Evolutionary conservation across 2,888 invertebrate genomes (phyloP), one percentile per base, ranked within the genome.

Genomic region (Phortica okadai): DNA sequence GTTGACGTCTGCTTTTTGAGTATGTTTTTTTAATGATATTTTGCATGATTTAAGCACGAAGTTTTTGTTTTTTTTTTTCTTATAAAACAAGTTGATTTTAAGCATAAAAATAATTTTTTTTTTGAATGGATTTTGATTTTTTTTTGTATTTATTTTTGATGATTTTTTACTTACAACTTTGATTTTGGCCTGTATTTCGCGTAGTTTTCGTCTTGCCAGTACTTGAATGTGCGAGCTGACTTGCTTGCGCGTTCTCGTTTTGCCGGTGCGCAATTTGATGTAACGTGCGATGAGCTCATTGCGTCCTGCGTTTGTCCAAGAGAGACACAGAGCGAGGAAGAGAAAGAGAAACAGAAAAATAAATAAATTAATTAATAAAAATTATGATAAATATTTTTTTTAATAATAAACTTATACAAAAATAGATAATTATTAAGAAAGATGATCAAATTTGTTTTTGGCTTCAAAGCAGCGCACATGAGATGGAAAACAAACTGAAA

Each of bases 191-290:
- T 99, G 99, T 88, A 99, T 97, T 93, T 99, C 99, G 88, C 99
- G 95, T 88, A 99, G 94, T 94, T 98, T 99, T 93, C 99, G 95
- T 92, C 99, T 95, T 86, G 99, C 99, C 91, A 99, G 94, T 91
- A 99, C 99, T 93, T 99, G 99, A 92, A 99, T 99, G 93, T 99
- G 99, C 90, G 99, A 99, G 89, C 99, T 99, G 90, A 99, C 99
- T 94, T 99, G 99, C 93, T 99, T 99, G 91, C 99, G 94, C 92
- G 99, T 99, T 92, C 99, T 95, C 92, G 99, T 99, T 93, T 99
- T 99, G 84, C 99, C 99, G 87, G 99, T 99, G 90, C 99, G 95
- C 91, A 99, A 94, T 94, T 99, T 99, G 92, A 99, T 99, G 93
- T 99, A 99, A 91, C 99, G 95, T 88, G 99, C 99, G 93, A 99